Conservation (phyloP, 2,797 vertebrate species). For the Ibycter americanus region DNA sequence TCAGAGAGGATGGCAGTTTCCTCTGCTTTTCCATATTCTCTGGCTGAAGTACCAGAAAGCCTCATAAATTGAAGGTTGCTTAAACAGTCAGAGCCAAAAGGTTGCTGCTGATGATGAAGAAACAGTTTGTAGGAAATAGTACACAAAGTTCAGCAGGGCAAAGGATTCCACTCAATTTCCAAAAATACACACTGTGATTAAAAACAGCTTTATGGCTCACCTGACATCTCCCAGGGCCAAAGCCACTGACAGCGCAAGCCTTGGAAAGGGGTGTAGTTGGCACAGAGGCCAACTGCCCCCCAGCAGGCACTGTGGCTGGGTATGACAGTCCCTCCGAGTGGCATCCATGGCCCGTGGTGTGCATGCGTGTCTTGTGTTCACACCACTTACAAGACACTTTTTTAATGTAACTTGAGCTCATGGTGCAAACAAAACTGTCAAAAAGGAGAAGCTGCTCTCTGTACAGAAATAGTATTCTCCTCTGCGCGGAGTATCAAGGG, state of each 20-base stretch:
- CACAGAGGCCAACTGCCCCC: background rate
- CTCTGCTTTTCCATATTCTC: background rate
- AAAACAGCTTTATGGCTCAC: background rate
- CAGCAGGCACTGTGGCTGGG: background rate
- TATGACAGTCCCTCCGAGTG: background rate
- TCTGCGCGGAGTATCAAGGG: background rate
- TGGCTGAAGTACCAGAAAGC: background rate
- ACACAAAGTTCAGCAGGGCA: background rate
- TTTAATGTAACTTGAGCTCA: background rate
- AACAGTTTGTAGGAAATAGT: background rate
- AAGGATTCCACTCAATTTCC: conserved; percentile 1
- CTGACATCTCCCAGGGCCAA: background rate
- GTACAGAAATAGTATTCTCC: background rate
- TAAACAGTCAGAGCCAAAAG: background rate
- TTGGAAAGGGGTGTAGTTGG: background rate
- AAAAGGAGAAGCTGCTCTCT: background rate
- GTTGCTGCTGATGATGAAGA: background rate
- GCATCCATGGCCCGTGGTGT: fast-evolving
- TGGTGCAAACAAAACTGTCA: background rate
- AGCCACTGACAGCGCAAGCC: background rate
- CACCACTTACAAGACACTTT: background rate
- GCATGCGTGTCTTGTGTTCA: background rate
- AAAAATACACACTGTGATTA: conserved; percentile 15
- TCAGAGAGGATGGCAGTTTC: background rate
- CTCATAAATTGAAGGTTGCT: background rate